Evolutionary conservation across 2,113 vertebrate species (phyloP).

Genomic region (Tychaedon coryphoeus): DNA sequence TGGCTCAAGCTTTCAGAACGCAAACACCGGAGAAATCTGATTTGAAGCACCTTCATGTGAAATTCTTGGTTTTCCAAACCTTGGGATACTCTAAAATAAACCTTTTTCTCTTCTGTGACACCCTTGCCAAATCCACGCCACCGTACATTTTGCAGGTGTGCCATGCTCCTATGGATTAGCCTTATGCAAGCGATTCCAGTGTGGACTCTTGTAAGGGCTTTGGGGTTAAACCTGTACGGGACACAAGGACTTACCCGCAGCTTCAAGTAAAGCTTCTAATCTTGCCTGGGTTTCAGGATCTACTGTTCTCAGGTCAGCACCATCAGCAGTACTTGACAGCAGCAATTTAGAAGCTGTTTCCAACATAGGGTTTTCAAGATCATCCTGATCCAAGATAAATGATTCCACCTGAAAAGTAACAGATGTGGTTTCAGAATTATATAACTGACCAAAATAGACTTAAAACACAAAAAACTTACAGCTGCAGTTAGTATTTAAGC

Average conservation of each 20-base stretch:
- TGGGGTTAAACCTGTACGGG: background rate
- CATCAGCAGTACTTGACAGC: conserved; percentile 92
- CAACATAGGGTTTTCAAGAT: conserved; percentile 97
- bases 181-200: background rate
- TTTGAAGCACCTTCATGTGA: background rate
- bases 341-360: conserved; percentile 97
- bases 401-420: conserved; percentile 87
- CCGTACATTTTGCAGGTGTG: no score
- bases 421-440: background rate
- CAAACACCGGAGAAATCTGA: accelerated
- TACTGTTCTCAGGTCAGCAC: conserved; percentile 95
- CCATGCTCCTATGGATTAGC: background rate
- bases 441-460: background rate
- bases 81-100: background rate
- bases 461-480: background rate
- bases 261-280: conserved; percentile 95
- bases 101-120: accelerated
- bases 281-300: conserved; percentile 98
- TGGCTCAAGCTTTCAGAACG: background rate
- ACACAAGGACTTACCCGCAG: conserved; percentile 82
- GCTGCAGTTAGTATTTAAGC: background rate
- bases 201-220: background rate
- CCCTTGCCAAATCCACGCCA: accelerated
- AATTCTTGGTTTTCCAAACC: background rate
- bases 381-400: conserved; percentile 98